phyloP scores from a whole-genome alignment of 2,113 vertebrate genomes.

The Recurvirostra avosetta region DNA sequence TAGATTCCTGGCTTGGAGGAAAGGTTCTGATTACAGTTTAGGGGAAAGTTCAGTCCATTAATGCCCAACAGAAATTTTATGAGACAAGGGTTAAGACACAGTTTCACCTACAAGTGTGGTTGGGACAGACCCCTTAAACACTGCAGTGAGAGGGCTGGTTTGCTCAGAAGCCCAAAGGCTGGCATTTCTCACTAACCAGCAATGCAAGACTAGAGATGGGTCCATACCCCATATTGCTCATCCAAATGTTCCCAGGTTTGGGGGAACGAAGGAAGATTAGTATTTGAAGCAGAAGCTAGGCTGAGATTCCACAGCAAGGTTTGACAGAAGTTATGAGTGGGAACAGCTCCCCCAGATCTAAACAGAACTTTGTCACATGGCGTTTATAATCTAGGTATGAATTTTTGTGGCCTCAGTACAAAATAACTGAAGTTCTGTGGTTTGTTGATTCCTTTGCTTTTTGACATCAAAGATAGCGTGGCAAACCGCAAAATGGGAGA shows the following conservation, averaged over 20 bases:
- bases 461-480: not conserved
- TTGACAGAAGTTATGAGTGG: not conserved
- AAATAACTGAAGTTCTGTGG: not conserved
- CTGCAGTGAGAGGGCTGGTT: not conserved
- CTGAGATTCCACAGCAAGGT: not conserved
- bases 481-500: not conserved
- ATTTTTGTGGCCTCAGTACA: not conserved
- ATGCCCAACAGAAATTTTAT: not conserved
- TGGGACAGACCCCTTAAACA: not conserved
- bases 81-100: not conserved
- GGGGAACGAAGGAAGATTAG: not conserved
- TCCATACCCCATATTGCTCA: not conserved
- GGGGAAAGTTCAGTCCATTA: not conserved
- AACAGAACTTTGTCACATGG: not conserved
- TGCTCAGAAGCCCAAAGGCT: not conserved
- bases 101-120: rapidly evolving
- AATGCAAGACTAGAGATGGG: not conserved
- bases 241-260: not conserved
- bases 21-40: not conserved
- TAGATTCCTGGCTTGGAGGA: not conserved
- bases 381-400: not conserved
- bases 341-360: not conserved
- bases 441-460: not conserved
- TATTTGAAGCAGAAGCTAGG: not conserved
- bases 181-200: not conserved